These are phyloP conservation scores for Gari tellinella DNA, from an alignment of 2,888 invertebrate genomes.

Conservation along the genomic window DNA sequence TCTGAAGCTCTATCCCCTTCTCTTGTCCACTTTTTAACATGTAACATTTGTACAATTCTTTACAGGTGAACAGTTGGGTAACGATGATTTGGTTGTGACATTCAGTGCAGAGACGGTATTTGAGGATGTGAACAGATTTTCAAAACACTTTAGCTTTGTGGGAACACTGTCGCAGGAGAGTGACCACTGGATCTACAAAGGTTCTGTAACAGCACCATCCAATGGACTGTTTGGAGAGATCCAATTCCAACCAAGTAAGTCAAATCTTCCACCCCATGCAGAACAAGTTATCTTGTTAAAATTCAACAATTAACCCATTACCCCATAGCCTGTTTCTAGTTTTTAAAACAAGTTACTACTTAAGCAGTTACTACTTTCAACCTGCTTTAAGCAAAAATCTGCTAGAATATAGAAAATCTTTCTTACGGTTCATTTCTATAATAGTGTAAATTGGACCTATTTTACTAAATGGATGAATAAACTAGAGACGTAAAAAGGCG, in stretches of 20 bases:
- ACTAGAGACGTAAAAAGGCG: too few relatives aligned
- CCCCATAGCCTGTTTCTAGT: too few relatives aligned
- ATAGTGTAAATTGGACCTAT: too few relatives aligned
- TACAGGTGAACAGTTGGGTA: conserved; percentile 37
- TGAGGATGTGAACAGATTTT: conserved; percentile 39
- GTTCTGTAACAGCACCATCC: conserved; percentile 22
- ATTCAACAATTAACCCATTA: too few relatives aligned
- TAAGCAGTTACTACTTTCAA: too few relatives aligned
- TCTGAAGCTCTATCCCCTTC: not conserved
- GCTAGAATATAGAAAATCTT: too few relatives aligned
- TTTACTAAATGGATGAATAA: too few relatives aligned
- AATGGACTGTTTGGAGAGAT: conserved; percentile 50
- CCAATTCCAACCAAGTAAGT: conserved; percentile 40
- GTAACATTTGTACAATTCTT: too few relatives aligned
- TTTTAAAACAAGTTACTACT: too few relatives aligned
- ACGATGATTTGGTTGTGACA: conserved; percentile 35
- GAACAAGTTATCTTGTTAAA: too few relatives aligned
- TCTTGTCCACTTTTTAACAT: not conserved
- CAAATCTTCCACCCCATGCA: not conserved
- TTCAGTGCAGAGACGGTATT: conserved; percentile 46
- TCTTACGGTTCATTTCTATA: too few relatives aligned
- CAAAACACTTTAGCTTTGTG: conserved; percentile 44
- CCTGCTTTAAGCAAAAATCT: too few relatives aligned
- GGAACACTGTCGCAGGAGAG: conserved; percentile 33
- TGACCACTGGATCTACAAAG: conserved; percentile 30